Evolutionary conservation across 2,797 vertebrate species (phyloP), one percentile per base, ranked within the genome.

Genomic region (Cetoscarus ocellatus): DNA sequence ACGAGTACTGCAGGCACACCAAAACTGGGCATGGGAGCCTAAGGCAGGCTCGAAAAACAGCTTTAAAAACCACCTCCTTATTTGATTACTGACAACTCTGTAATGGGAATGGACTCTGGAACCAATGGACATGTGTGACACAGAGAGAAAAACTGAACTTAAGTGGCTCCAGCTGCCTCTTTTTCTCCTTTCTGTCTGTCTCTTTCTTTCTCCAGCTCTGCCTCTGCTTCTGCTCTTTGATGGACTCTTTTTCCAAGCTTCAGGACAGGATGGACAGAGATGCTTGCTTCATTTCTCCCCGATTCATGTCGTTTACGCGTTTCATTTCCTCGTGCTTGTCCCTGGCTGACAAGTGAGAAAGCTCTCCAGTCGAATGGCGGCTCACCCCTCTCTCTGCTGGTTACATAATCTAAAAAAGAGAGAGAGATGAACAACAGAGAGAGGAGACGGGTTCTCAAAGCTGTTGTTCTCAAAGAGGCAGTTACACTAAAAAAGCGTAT

Each of bases 401-500:
- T 89, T 82, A 78, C 80, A 80, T 90, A 77, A 84, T 93, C 85
- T 82, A 78, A 11, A 50, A 82, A 86, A 82, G 27, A 90, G 83
- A 89, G 89, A 90, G 90, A 90, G 88, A 86, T 79, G 61, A 86
- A 89, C 85, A 85, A 82, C 83, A 86, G 83, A 85, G 91, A 86
- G 86, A 87, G 83, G 91, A 89, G 88, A 78, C 61, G 91, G 86
- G 91, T 90, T 92, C 90, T 89, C 82, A 60, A 86, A 86, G 90
- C 93, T 93, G 93, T 91, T 90, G 74, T 93, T 94, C 91, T 91
- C 92, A 83, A 91, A 91, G 92, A 94, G 92, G 92, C 93, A 91
- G 92, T 93, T 89, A 93, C 93, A 94, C 92, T 84, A 83, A 90
- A 91, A 92, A 95, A 95, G 93, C 93, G 78, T 92, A 93, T 89